Conservation (phyloP, 2,113 vertebrate species). For the Origma solitaria region DNA sequence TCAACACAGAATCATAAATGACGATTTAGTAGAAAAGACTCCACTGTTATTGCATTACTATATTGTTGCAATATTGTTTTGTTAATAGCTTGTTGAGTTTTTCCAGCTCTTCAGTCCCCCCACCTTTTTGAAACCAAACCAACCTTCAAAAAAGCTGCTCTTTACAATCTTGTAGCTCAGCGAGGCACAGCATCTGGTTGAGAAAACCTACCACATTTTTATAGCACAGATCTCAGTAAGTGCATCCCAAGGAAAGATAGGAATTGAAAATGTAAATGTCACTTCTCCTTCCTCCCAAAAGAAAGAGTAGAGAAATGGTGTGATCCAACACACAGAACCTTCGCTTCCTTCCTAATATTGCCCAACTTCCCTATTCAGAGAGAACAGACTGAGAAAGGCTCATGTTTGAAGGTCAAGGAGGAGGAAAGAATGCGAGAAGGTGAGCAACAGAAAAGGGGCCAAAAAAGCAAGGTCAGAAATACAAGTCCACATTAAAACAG, state of each 20-base stretch:
- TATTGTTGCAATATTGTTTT: background rate
- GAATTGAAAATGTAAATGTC: background rate
- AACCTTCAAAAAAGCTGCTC: background rate
- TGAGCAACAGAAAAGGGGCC: background rate
- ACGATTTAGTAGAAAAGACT: background rate
- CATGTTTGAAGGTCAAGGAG: background rate
- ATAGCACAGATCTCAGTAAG: background rate
- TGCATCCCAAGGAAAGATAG: background rate
- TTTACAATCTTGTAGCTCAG: background rate
- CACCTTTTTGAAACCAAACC: background rate
- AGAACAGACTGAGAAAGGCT: background rate
- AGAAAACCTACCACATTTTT: background rate
- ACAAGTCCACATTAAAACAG: background rate
- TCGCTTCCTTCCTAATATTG: background rate
- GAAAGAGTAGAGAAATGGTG: background rate
- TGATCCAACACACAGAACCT: background rate
- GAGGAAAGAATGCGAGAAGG: background rate
- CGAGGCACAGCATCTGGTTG: background rate
- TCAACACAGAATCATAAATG: background rate
- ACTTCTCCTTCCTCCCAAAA: background rate
- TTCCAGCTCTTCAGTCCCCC: background rate
- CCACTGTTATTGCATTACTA: background rate
- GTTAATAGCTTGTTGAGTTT: background rate
- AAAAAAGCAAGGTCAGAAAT: background rate
- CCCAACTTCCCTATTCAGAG: background rate